Conservation (phyloP, 1,140 invertebrate genomes). For the Leptinotarsa texana region DNA sequence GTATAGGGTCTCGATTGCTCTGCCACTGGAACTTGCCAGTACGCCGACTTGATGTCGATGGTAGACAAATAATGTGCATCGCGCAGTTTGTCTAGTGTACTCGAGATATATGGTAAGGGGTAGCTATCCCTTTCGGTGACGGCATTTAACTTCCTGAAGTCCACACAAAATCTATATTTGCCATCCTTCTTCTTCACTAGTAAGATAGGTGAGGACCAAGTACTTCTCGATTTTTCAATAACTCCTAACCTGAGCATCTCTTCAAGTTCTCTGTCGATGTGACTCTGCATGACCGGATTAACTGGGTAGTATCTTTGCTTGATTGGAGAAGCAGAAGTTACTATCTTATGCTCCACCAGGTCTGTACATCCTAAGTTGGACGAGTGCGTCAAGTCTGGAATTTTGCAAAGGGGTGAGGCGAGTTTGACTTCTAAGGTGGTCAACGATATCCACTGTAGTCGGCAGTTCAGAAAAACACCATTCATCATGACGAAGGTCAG, state of each 20-base stretch:
- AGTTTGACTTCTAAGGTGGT: conserved; percentile 38
- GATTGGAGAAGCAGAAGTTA: conserved; percentile 33
- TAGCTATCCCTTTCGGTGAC: conserved; percentile 41
- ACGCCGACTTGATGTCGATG: conserved; percentile 48
- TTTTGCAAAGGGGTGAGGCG: background rate
- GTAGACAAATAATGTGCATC: conserved; percentile 47
- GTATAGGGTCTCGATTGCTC: conserved; percentile 51
- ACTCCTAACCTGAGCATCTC: conserved; percentile 33
- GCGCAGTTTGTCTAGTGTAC: conserved; percentile 41
- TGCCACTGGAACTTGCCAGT: conserved; percentile 49
- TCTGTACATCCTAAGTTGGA: conserved; percentile 16
- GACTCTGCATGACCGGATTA: conserved; percentile 37
- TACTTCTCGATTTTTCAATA: conserved; percentile 41
- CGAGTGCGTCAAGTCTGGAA: background rate
- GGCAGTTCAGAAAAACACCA: conserved; percentile 14
- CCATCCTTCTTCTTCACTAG: conserved; percentile 36
- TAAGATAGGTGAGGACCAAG: conserved; percentile 32
- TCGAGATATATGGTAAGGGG: conserved; percentile 34
- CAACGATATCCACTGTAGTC: background rate
- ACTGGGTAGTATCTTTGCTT: conserved; percentile 40
- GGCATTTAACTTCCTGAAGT: conserved; percentile 30
- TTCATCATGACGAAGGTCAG: conserved; percentile 25
- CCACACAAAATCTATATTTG: conserved; percentile 31
- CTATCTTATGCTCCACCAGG: conserved; percentile 1
- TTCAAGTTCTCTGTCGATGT: conserved; percentile 30